Evolutionary conservation across 2,888 invertebrate species (phyloP).

Genomic region (Anoncus sp.): DNA sequence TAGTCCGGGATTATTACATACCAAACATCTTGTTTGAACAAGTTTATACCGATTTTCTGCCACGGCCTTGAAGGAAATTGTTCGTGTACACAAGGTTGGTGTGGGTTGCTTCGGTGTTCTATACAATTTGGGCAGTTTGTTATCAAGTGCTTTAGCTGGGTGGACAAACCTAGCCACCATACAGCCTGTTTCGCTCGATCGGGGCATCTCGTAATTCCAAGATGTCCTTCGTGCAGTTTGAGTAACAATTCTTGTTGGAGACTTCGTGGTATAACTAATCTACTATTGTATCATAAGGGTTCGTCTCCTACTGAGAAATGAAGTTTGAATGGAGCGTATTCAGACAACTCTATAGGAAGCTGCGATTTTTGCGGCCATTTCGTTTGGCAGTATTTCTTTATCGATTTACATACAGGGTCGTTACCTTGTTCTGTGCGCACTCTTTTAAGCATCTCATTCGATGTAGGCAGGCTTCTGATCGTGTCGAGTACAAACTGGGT

Average conservation of each 20-base stretch:
- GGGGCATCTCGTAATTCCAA: too few species aligned
- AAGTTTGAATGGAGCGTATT: conserved; percentile 60
- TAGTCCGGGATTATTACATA: too few species aligned
- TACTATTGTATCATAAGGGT: conserved; percentile 61
- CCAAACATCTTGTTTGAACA: too few species aligned
- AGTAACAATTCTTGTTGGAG: conserved; percentile 62
- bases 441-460: conserved; percentile 50
- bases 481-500: conserved; percentile 51
- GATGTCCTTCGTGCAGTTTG: conserved; percentile 69
- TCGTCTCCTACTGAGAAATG: conserved; percentile 60
- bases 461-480: conserved; percentile 53
- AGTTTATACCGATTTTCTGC: too few species aligned
- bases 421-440: conserved; percentile 58
- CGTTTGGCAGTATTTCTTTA: conserved; percentile 54
- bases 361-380: conserved; percentile 60
- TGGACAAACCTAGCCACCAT: conserved; percentile 67
- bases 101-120: too few species aligned
- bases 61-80: too few species aligned
- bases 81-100: too few species aligned
- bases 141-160: too few species aligned
- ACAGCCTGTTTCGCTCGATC: too few species aligned
- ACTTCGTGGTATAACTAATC: conserved; percentile 65
- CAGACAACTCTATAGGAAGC: conserved; percentile 44
- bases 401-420: conserved; percentile 46
- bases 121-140: too few species aligned